phyloP scores from a whole-genome alignment of 2,797 vertebrate species.

The Oreonectes daqikongensis region DNA sequence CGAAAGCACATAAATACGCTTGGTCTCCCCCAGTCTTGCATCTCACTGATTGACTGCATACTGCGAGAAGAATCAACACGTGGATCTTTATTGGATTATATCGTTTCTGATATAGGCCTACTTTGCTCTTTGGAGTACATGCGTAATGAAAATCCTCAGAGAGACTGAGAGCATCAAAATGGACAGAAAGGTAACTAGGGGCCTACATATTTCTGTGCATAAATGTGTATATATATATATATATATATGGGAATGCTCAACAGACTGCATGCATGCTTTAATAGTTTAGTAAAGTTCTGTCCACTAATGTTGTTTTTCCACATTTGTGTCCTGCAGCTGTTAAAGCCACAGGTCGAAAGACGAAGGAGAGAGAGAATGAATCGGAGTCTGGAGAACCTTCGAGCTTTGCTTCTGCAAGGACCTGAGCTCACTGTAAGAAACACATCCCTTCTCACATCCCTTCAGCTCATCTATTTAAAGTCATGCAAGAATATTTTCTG shows the following conservation, averaged over 20 bases:
- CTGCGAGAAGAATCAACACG: not conserved
- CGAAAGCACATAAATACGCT: slow-evolving; percentile 33
- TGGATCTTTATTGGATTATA: slow-evolving; percentile 5
- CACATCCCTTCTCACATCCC: no score
- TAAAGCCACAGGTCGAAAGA: slow-evolving; percentile 86
- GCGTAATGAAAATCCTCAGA: slow-evolving; percentile 59
- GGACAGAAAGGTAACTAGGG: slow-evolving; percentile 72
- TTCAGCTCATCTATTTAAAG: not conserved
- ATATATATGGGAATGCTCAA: no score
- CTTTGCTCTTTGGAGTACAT: slow-evolving; percentile 6
- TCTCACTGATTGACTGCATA: not conserved
- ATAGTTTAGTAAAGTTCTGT: not conserved
- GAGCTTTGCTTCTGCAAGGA: slow-evolving; percentile 75
- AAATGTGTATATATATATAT: no score
- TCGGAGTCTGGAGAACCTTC: slow-evolving; percentile 81
- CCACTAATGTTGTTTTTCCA: slow-evolving; percentile 10
- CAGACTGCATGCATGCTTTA: not conserved
- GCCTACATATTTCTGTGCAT: not conserved
- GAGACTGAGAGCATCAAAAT: slow-evolving; percentile 53
- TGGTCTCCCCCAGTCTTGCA: not conserved
- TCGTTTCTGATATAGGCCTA: not conserved
- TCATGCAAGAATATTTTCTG: not conserved
- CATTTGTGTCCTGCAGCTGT: slow-evolving; percentile 65
- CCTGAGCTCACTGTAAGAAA: slow-evolving; percentile 77
- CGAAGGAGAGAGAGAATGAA: slow-evolving; percentile 86